phyloP scores from a whole-genome alignment of 2,113 vertebrate species.

The Myrmophylax atrothorax region DNA sequence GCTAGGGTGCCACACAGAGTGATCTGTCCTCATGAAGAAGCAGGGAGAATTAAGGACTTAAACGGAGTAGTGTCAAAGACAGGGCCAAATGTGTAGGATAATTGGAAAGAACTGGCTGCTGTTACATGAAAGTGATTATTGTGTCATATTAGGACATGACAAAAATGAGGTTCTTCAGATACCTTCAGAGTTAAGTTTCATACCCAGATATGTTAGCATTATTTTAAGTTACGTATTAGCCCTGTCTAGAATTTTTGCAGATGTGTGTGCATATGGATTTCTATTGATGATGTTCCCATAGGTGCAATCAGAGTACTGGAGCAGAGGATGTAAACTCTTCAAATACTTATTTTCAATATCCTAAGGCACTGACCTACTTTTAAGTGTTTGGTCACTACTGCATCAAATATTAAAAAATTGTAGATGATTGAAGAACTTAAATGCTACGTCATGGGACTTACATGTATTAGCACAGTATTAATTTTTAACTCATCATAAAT shows the following conservation, averaged over 20 bases:
- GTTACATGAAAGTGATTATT: background rate
- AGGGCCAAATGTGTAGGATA: background rate
- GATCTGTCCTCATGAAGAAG: background rate
- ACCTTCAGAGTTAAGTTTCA: background rate
- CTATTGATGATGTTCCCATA: background rate
- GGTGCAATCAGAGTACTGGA: background rate
- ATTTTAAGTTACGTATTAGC: background rate
- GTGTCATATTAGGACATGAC: fast-evolving
- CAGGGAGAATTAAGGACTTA: background rate
- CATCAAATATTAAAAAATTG: background rate
- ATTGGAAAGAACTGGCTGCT: background rate
- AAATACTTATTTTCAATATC: background rate
- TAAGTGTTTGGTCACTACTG: background rate
- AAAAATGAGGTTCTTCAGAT: background rate
- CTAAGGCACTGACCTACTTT: background rate
- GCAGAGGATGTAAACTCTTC: background rate
- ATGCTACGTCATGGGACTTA: background rate
- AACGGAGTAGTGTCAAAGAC: background rate
- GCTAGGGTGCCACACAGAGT: background rate
- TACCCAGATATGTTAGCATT: background rate
- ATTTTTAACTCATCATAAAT: background rate
- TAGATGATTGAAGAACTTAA: background rate
- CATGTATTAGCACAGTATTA: background rate
- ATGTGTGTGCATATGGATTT: background rate
- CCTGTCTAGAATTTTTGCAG: background rate